Percentiles rank a stretch among this genome's conserved stretches.
Evolutionary conservation across 1,140 invertebrate species (phyloP).

Genomic region (Apis mellifera): Amel_HAv3.1 CM009939.2:8480001-8480500

Average conservation of each 20-base stretch:
- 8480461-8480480: background rate
- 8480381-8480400: slow-evolving; percentile 59
- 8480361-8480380: slow-evolving; percentile 50
- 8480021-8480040: no score
- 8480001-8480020: background rate
- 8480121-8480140: no score
- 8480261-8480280: slow-evolving; percentile 42
- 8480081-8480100: no score
- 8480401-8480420: slow-evolving; percentile 44
- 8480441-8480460: slow-evolving; percentile 32
- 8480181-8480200: background rate
- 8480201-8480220: slow-evolving; percentile 25
- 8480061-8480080: no score
- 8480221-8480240: slow-evolving; percentile 17
- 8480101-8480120: no score
- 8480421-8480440: slow-evolving; percentile 36
- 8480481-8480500: slow-evolving; percentile 13
- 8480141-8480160: no score
- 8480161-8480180: no score
- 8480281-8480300: slow-evolving; percentile 18
- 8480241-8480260: slow-evolving; percentile 15
- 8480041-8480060: no score
- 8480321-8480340: slow-evolving; percentile 43
- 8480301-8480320: slow-evolving; percentile 44
- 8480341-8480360: slow-evolving; percentile 18